Base-by-base conservation (phyloP, 2,113 vertebrate genomes). In the Barnardius zonarius region DNA sequence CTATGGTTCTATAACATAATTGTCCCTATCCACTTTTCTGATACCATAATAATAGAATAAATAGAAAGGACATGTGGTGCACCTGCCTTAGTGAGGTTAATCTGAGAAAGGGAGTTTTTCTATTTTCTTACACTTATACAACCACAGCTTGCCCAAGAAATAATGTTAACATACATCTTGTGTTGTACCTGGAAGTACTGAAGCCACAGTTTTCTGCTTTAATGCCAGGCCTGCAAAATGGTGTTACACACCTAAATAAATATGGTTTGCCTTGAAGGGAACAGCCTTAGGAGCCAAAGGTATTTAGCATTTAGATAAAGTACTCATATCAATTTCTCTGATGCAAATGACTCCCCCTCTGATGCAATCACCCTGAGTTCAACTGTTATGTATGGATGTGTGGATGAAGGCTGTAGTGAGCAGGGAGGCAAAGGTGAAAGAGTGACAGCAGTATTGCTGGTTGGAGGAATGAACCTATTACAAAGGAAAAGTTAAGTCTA, bases 271-370 rank as follows among this genome's bases (percentile, higher is more conserved):
- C 61, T 77, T 80, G 59, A 80, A 39, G 22, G 20, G 61, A 70
- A 2, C 1, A 5, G 17, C 19, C 25, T 57, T 19, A 31, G n/a
- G 54, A 80, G 8, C 37, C 7, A 16, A 61, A 88, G 19, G 10
- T 69, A 11, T 66, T 82, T 15, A 80, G 13, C 20, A 11, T 44
- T 76, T 91, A 62, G 67, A 76, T 33, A 51, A 76, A 43, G 22
- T 23, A 5, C 13, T 85, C 1, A 1, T 48, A 62, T 46, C 10
- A 23, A 46, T 35, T 59, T 57, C 35, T 83, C 27, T 6, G 3
- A 13, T 1, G 10, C n/a, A 67, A 66, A 55, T 0, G 0, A 18
- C 33, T 78, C 8, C 33, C 13, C 52, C 52, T 51, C 52, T 1
- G 1, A 31, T 8, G 17, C n/a, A 13, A 17, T 55, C 6, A 1